phyloP scores from a whole-genome alignment of 2,888 invertebrate genomes.

The Nemotelus pantherinus region DNA sequence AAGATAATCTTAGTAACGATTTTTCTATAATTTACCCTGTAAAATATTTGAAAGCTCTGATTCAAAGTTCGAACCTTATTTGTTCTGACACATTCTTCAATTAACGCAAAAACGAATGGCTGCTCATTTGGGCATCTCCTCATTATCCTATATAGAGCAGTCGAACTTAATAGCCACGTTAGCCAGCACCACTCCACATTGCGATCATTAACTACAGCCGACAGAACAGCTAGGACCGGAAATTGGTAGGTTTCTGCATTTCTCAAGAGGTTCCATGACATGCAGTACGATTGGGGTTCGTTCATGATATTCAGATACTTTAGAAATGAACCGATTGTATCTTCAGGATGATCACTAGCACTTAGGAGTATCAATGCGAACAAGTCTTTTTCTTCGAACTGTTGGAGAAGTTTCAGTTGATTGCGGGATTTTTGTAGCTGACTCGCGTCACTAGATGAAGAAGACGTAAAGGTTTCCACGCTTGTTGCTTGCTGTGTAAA shows the following conservation, averaged over 20 bases:
- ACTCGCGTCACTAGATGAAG: conserved; percentile 58
- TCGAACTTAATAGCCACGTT: conserved; percentile 61
- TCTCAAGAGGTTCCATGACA: conserved; percentile 58
- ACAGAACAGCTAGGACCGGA: conserved; percentile 61
- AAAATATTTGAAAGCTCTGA: conserved; percentile 76
- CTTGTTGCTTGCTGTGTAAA: conserved; percentile 52
- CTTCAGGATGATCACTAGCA: conserved; percentile 55
- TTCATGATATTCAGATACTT: conserved; percentile 58
- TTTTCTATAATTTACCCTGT: conserved; percentile 68
- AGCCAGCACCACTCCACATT: conserved; percentile 62
- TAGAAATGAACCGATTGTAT: conserved; percentile 51
- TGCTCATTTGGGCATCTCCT: conserved; percentile 52
- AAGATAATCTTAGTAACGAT: neutral
- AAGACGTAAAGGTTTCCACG: conserved; percentile 57
- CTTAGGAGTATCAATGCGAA: conserved; percentile 62
- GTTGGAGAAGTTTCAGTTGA: conserved; percentile 54
- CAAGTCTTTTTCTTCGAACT: conserved; percentile 56
- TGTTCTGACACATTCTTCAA: conserved; percentile 63
- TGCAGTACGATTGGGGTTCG: conserved; percentile 54
- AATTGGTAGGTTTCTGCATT: conserved; percentile 56
- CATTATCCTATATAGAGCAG: conserved; percentile 52
- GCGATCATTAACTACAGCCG: conserved; percentile 56
- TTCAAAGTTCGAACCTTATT: conserved; percentile 71
- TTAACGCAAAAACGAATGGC: conserved; percentile 57
- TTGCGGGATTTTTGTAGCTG: conserved; percentile 50